Evolutionary conservation across 2,888 invertebrate genomes (phyloP).

Genomic region (Lasioglossum zephyrum): DNA sequence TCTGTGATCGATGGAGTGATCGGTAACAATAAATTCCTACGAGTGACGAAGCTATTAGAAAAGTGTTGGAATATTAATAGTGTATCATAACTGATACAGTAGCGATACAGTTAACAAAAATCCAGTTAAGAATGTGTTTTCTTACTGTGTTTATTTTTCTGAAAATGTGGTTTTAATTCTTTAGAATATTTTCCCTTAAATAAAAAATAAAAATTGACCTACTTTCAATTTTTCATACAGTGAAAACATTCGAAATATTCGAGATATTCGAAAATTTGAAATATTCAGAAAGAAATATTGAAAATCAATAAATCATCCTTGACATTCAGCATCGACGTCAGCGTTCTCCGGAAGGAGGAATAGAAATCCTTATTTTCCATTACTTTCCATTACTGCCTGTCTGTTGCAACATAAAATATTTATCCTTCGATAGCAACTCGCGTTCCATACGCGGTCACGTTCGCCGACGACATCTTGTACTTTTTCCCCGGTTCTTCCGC

Average conservation of each 20-base stretch:
- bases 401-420: background rate
- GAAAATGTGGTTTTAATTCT: too few relatives aligned
- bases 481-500: background rate
- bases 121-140: too few relatives aligned
- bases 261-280: too few relatives aligned
- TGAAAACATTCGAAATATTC: too few relatives aligned
- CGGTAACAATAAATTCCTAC: slow-evolving; percentile 8
- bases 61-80: background rate
- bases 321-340: background rate
- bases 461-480: background rate
- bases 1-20: slow-evolving; percentile 7
- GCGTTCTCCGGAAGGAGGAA: background rate
- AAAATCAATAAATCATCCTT: too few relatives aligned
- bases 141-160: too few relatives aligned
- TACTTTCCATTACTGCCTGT: background rate
- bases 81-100: too few relatives aligned
- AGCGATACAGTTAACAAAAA: too few relatives aligned
- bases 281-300: too few relatives aligned
- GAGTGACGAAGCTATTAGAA: background rate
- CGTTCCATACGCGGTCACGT: background rate
- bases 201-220: too few relatives aligned
- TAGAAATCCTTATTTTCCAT: background rate
- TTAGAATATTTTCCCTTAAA: too few relatives aligned
- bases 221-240: too few relatives aligned
- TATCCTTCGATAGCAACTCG: background rate